These are phyloP conservation scores for Steatornis caripensis DNA, from an alignment of 2,113 vertebrate species.

Conservation along the genomic window DNA sequence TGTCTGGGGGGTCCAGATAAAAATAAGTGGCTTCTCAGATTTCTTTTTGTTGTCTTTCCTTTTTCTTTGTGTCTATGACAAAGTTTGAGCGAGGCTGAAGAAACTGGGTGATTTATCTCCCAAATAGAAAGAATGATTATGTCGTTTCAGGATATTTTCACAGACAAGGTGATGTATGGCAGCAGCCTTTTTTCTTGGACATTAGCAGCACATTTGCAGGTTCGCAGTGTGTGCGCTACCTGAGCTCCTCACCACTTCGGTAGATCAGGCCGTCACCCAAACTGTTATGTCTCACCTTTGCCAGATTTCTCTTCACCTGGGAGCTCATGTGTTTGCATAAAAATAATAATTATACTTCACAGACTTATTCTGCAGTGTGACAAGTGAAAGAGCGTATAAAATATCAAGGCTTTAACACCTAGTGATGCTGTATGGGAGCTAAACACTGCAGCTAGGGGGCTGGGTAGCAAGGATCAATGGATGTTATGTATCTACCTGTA, in stretches of 20 bases:
- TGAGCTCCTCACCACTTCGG: neutral
- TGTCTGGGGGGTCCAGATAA: neutral
- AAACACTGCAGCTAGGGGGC: neutral
- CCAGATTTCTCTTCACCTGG: neutral
- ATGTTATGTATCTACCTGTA: neutral
- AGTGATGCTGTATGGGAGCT: neutral
- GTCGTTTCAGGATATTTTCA: neutral
- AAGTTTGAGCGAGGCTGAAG: neutral
- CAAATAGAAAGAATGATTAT: neutral
- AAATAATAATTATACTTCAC: neutral
- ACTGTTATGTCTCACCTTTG: neutral
- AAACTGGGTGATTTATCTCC: neutral
- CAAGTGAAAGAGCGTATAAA: neutral
- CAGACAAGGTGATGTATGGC: neutral
- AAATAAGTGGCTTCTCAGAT: neutral
- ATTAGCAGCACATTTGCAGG: neutral
- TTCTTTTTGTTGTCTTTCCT: neutral
- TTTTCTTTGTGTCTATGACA: neutral
- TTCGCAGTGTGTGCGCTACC: fast-evolving
- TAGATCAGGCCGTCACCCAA: neutral
- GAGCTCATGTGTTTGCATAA: neutral
- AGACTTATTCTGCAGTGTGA: neutral
- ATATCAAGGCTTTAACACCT: neutral
- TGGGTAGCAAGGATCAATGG: neutral
- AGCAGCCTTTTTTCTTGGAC: neutral